These are phyloP conservation scores for Virgularia gustaviana DNA, from an alignment of 92 coral and sea anemone species.

Conservation along the genomic window DNA sequence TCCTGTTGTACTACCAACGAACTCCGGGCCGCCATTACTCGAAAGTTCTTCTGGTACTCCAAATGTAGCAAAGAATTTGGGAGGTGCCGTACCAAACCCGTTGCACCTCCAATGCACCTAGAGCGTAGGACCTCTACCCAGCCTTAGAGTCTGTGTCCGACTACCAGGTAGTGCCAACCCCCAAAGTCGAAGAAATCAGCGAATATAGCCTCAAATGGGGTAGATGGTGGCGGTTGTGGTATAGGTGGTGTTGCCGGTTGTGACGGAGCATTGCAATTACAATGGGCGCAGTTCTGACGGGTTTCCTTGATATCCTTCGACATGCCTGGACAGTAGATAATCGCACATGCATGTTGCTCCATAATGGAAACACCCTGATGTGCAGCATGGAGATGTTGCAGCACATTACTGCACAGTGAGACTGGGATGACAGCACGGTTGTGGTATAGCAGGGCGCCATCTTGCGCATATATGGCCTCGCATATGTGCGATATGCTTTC, in stretches of 20 bases:
- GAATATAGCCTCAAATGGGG: conserved; percentile 13
- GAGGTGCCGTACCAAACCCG: neutral
- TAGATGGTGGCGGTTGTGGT: conserved; percentile 23
- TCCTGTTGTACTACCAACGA: neutral
- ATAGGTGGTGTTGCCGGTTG: conserved; percentile 52
- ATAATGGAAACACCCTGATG: conserved; percentile 51
- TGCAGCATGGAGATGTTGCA: conserved; percentile 59
- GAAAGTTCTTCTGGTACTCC: conserved; percentile 11
- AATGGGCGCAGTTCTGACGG: conserved; percentile 37
- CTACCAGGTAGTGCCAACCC: neutral
- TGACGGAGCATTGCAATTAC: conserved; percentile 56
- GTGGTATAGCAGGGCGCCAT: conserved; percentile 53
- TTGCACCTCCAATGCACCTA: neutral
- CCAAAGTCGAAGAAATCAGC: conserved; percentile 12
- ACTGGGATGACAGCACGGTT: conserved; percentile 51
- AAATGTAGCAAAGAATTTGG: neutral
- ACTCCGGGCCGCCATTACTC: conserved; percentile 18
- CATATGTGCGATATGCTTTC: conserved; percentile 46
- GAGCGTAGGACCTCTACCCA: neutral
- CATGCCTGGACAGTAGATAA: conserved; percentile 38
- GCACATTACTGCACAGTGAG: conserved; percentile 42
- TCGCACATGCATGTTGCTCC: conserved; percentile 50
- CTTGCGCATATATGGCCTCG: conserved; percentile 49
- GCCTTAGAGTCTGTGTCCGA: neutral
- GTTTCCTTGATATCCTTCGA: conserved; percentile 41